Conservation (phyloP, 2,888 invertebrate species). For the Leucophenga maculata region DNA sequence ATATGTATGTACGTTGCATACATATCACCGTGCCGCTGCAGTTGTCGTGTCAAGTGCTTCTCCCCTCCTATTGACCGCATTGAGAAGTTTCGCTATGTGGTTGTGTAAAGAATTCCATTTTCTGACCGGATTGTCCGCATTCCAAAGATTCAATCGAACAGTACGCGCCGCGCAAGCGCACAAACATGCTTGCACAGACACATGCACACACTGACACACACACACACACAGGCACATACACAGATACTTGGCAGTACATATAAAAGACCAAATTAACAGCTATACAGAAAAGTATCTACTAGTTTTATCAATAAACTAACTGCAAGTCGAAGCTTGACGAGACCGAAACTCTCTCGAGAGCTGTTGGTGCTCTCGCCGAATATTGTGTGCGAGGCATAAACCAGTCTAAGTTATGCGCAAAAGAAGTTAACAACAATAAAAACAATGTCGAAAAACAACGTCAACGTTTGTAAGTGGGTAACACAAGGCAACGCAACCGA, state of each 20-base stretch:
- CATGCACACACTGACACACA: constrained; percentile 27
- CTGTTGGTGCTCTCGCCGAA: constrained; percentile 4
- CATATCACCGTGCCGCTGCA: background rate
- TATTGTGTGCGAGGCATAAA: constrained; percentile 33
- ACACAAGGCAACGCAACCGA: constrained; percentile 4
- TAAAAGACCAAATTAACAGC: constrained; percentile 65
- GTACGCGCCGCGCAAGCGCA: constrained; percentile 33
- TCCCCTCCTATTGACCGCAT: constrained; percentile 51
- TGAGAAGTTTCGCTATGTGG: constrained; percentile 51
- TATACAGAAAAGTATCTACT: constrained; percentile 56
- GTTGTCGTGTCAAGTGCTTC: constrained; percentile 50
- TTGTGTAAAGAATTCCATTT: constrained; percentile 64
- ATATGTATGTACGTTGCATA: too few relatives aligned
- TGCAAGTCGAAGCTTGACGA: constrained; percentile 44
- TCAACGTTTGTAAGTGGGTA: constrained; percentile 13
- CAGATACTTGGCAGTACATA: constrained; percentile 31
- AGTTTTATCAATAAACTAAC: constrained; percentile 63
- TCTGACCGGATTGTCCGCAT: constrained; percentile 69
- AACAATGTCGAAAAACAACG: background rate
- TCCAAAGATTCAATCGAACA: constrained; percentile 63
- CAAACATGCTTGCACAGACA: constrained; percentile 23
- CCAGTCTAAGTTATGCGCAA: constrained; percentile 44
- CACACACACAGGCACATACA: constrained; percentile 24
- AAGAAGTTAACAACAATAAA: constrained; percentile 38
- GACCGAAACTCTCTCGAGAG: constrained; percentile 6